These are phyloP conservation scores for Gulo gulo DNA, from an alignment of 2,113 vertebrate genomes.

Conservation along the genomic window DNA sequence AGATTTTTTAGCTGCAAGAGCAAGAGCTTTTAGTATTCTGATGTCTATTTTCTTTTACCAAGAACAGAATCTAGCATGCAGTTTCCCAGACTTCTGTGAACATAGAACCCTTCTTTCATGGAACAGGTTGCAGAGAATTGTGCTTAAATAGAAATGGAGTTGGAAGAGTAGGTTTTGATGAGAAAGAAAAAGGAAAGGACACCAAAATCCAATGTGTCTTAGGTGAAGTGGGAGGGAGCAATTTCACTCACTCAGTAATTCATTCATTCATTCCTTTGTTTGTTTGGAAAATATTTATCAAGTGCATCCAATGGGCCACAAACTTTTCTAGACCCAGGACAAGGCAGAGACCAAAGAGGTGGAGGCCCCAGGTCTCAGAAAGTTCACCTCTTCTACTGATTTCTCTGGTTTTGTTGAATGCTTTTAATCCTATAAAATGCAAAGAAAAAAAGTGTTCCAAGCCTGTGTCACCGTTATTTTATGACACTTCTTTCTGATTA, in stretches of 20 bases:
- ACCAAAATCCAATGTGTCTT: neutral
- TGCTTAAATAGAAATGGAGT: neutral
- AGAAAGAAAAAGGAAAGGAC: neutral
- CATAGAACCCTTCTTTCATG: neutral
- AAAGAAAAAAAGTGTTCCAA: neutral
- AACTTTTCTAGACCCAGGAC: neutral
- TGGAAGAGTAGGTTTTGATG: neutral
- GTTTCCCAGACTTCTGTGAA: neutral
- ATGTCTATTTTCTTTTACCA: neutral
- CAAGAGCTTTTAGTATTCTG: neutral
- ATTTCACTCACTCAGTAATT: neutral
- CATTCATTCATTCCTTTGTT: neutral
- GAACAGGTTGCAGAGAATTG: neutral
- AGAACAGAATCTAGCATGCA: neutral
- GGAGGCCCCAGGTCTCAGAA: no score
- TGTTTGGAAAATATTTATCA: neutral
- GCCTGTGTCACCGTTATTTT: neutral
- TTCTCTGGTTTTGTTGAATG: neutral
- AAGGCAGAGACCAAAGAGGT: neutral
- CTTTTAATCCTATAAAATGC: neutral
- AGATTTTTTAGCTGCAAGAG: neutral
- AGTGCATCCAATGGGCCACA: neutral
- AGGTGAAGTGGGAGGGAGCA: neutral
- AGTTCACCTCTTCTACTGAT: neutral
- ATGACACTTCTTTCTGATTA: conserved; percentile 49